Evolutionary conservation across 2,113 vertebrate species (phyloP).

Genomic region (Ellobius talpinus): DNA sequence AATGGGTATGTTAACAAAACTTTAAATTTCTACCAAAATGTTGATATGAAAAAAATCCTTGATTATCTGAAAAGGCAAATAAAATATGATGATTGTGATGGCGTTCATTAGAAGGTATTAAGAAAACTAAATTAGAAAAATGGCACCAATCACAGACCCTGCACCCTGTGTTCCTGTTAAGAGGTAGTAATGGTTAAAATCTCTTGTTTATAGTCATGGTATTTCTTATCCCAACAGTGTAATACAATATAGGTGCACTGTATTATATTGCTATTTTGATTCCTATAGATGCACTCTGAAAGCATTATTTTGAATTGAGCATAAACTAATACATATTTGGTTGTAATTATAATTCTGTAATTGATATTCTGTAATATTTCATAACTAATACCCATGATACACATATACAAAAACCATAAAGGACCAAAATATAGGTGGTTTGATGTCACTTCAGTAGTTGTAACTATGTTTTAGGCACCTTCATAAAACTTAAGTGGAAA

Average conservation of each 20-base stretch:
- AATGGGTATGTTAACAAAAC: not conserved
- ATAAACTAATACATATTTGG: not conserved
- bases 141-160: not conserved
- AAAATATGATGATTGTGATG: not conserved
- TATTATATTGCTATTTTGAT: conserved; percentile 16
- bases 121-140: not conserved
- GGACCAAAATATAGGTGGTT: not conserved
- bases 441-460: not conserved
- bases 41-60: not conserved
- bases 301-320: not conserved
- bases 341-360: not conserved
- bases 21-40: not conserved
- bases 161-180: not conserved
- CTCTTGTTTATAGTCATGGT: not conserved
- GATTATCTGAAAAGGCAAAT: not conserved
- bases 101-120: not conserved
- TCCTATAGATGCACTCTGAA: not conserved
- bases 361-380: not conserved
- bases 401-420: not conserved
- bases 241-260: not conserved
- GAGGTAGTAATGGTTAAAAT: not conserved
- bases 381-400: not conserved
- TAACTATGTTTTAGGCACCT: not conserved
- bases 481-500: not conserved
- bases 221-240: not conserved